Evolutionary conservation across 2,797 vertebrate genomes (phyloP).

Genomic region (Enteromius thamalakanensis): DNA sequence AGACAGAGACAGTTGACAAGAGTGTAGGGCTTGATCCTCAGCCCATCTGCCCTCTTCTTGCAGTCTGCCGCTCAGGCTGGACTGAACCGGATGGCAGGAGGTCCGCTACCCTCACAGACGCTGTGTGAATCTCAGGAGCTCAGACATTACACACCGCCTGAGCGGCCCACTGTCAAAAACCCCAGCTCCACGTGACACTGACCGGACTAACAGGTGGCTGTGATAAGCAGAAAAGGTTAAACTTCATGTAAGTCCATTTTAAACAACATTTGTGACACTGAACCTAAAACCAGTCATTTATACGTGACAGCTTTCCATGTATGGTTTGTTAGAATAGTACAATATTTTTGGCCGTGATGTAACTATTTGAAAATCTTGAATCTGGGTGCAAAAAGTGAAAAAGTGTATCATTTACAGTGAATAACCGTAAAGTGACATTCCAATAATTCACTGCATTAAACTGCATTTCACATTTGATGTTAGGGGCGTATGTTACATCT

Average conservation of each 20-base stretch:
- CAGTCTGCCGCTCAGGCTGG: conserved; percentile 60
- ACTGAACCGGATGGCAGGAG: conserved; percentile 57
- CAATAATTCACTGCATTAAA: not conserved
- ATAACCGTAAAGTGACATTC: not conserved
- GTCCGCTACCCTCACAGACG: conserved; percentile 66
- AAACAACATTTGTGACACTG: not conserved
- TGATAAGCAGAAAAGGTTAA: not conserved
- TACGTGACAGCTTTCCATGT: not conserved
- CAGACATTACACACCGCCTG: conserved; percentile 36
- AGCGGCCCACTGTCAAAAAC: conserved; percentile 34
- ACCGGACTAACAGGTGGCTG: conserved; percentile 15
- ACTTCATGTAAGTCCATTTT: not conserved
- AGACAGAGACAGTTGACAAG: conserved; percentile 51
- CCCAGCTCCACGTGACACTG: conserved; percentile 26
- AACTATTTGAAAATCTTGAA: not conserved
- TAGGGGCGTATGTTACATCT: not conserved
- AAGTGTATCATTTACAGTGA: not conserved
- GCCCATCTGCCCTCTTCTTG: conserved; percentile 73
- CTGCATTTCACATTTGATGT: not conserved
- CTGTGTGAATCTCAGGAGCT: conserved; percentile 42
- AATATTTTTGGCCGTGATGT: not conserved
- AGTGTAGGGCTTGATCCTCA: conserved; percentile 69
- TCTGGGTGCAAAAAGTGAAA: not conserved
- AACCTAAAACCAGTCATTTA: not conserved
- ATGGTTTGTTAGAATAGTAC: not conserved